Base-by-base conservation (phyloP, 2,888 invertebrate genomes). In the Biston betularia region DNA sequence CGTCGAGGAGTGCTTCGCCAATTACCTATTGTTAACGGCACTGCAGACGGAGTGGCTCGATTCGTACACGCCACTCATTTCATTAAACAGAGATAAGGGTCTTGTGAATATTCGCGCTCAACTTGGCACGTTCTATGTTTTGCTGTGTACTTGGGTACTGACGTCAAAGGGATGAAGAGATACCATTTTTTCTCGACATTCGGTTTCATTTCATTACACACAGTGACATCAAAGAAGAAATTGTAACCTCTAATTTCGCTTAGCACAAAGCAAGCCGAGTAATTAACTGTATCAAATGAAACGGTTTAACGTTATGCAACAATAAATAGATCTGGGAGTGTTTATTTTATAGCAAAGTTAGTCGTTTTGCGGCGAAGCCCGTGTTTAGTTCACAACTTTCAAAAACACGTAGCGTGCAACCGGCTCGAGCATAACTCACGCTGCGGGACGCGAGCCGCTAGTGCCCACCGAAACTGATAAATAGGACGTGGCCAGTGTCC, bases 61-160 rank as follows among this genome's bases (percentile, higher is more conserved):
- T 89, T 87, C 87, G 82, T 88, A 84, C 80, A 83, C 82, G 89
- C 86, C 87, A 87, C 82, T 88, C 88, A 89, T 89, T 88, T 87
- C 89, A 89, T 89, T 89, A 87, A 86, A 80, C 88, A 83, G 81
- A 88, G 88, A 89, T 88, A 89, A 88, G 88, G 88, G 87, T 84
- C 87, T 85, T 76, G 82, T 84, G 83, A 84, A 85, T 83, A 84
- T 85, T 84, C 80, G 78, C 83, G 81, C 81, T 79, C 84, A 81
- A 85, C 84, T 82, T 81, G 76, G 75, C 75, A 75, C 80, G 78
- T 79, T 82, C 68, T 65, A 68, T 62, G 68, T 65, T 68, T 58
- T 65, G 67, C 63, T 68, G 59, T 53, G 63, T 68, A 63, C 59
- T 61, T 50, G 35, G 54, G 55, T 45, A 49, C 53, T 50, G 58